Evolutionary conservation across 2,888 invertebrate genomes (phyloP), one percentile per base, ranked within the genome.

Genomic region (Dexiosoma caninum): DNA sequence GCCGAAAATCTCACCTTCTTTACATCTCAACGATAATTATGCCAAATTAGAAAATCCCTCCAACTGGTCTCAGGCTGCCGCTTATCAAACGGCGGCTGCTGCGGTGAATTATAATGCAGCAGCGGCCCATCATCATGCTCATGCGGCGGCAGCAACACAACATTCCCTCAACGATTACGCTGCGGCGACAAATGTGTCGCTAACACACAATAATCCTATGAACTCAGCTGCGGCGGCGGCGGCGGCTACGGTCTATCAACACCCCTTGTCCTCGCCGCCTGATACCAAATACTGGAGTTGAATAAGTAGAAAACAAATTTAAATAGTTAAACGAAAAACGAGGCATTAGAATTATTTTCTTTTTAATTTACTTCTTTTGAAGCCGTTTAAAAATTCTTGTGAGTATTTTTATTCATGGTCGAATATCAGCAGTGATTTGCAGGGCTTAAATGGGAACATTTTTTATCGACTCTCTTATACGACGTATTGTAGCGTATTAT

Each of bases 61-160:
- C 16, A 89, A 89, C 78, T 90, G 90, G 90, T 87, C 88, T 10
- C 90, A 90, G 82, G 88, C 88, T 19, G 90, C 87, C 57, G 88
- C 86, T 62, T 89, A 90, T 81, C 86, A 89, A 64, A 87, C 89
- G 78, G 90, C 89, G 71, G 84, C 89, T 21, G 88, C 89, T 2
- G 88, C 88, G 4, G 89, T 88, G 55, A 88, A 89, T 75, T 90
- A 89, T 67, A 88, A 88, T 78, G 87, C 88, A 5, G 86, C 89
- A 5, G 87, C 86, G 66, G 82, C 83, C 14, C 81, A 78, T 37
- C 85, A 85, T 74, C 86, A 86, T 55, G 77, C 83, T 12, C 76
- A 78, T 57, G 70, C 79, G 10, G 75, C 79, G 37, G 70, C 70
- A 4, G 87, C 84, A 16, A 84, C 86, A 4, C 87, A 88, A 81